Conservation (phyloP, 2,888 invertebrate genomes). For the Machimus atricapillus region DNA sequence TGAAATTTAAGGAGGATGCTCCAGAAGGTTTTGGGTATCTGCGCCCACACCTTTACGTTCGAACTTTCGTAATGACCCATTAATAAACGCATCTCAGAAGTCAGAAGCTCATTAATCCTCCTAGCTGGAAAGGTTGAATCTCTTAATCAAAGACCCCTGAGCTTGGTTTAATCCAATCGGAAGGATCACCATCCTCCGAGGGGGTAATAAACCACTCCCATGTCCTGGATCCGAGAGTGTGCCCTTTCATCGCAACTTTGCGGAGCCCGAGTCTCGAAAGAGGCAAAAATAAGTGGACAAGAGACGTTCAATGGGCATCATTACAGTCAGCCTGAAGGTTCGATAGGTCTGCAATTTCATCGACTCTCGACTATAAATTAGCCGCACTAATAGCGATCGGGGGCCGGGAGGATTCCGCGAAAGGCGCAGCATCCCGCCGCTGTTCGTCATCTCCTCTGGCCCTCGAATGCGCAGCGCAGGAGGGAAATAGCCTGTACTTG, state of each 20-base stretch:
- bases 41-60: background rate
- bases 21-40: background rate
- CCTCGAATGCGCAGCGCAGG: background rate
- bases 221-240: background rate
- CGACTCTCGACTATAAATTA: constrained; percentile 36
- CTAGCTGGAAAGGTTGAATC: background rate
- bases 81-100: constrained; percentile 12
- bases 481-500: background rate
- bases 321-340: constrained; percentile 37
- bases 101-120: constrained; percentile 5
- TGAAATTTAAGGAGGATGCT: background rate
- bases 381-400: constrained; percentile 17
- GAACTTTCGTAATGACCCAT: background rate
- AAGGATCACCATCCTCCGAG: background rate
- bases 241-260: background rate
- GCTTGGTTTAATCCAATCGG: background rate
- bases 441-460: background rate
- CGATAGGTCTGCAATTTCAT: constrained; percentile 39
- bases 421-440: background rate
- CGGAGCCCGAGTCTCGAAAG: background rate
- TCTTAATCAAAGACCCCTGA: constrained; percentile 31
- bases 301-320: constrained; percentile 21
- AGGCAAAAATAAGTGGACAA: background rate
- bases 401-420: background rate
- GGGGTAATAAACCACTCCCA: constrained; percentile 16